phyloP scores from a whole-genome alignment of 2,113 vertebrate genomes.

The Sceloporus tristichus region DNA sequence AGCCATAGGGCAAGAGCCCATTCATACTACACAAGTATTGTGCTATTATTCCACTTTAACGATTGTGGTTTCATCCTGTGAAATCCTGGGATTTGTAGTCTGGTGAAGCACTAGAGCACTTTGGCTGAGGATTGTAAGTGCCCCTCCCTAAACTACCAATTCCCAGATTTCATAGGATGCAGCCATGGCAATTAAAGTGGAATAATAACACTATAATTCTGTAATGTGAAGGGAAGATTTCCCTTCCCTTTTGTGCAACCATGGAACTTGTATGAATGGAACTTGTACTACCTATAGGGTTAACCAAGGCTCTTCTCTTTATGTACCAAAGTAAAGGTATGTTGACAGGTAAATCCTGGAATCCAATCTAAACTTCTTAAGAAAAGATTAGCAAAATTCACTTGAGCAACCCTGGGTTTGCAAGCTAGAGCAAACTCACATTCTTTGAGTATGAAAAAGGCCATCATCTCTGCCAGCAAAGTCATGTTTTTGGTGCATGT shows the following conservation, averaged over 20 bases:
- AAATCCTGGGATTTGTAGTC: too few species aligned
- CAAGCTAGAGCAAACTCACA: neutral
- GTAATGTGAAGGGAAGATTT: neutral
- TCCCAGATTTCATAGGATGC: too few species aligned
- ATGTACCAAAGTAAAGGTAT: neutral
- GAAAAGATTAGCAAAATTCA: neutral
- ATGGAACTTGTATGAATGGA: neutral
- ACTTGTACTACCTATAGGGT: neutral
- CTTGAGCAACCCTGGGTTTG: neutral
- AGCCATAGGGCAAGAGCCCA: neutral
- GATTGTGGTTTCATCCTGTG: too few species aligned
- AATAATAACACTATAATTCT: too few species aligned
- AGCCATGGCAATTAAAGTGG: neutral
- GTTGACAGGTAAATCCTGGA: neutral
- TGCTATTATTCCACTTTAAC: too few species aligned
- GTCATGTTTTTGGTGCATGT: neutral
- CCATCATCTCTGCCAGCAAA: neutral
- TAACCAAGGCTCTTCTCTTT: neutral
- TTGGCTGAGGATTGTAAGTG: too few species aligned
- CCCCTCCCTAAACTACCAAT: too few species aligned
- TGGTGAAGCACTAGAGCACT: too few species aligned
- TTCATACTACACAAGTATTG: too few species aligned
- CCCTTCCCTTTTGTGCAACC: neutral
- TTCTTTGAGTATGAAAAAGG: neutral
- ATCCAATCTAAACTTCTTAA: neutral